Evolutionary conservation across 2,888 invertebrate genomes (phyloP).

Genomic region (Adelognathus sp.): DNA sequence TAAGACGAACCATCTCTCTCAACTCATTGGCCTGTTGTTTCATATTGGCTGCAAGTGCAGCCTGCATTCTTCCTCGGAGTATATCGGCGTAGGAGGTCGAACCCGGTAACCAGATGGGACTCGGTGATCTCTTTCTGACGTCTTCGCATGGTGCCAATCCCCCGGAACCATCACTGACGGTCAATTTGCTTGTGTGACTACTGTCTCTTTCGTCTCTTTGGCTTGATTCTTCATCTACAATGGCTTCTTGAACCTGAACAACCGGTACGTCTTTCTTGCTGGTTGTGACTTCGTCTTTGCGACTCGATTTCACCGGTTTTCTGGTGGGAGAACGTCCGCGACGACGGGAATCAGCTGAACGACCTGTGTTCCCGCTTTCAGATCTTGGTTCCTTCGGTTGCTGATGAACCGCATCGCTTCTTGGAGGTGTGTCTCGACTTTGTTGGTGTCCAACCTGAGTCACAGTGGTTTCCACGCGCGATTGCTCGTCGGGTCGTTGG

Average conservation of each 20-base stretch:
- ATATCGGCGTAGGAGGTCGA: constrained; percentile 91
- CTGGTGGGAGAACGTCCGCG: constrained; percentile 83
- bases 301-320: constrained; percentile 55
- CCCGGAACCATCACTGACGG: constrained; percentile 28
- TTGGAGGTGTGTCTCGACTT: constrained; percentile 14
- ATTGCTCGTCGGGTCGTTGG: constrained; percentile 74
- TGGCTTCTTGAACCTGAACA: constrained; percentile 61
- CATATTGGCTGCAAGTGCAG: constrained; percentile 67
- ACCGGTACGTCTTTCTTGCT: constrained; percentile 51
- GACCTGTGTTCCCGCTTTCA: constrained; percentile 29
- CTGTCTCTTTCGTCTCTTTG: constrained; percentile 30
- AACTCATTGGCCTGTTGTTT: constrained; percentile 60
- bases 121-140: constrained; percentile 84
- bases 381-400: constrained; percentile 17
- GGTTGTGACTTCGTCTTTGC: constrained; percentile 40
- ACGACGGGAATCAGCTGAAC: constrained; percentile 76
- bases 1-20: constrained; percentile 64
- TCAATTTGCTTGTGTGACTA: constrained; percentile 31
- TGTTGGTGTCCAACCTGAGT: constrained; percentile 2
- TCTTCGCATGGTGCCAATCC: constrained; percentile 70
- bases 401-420: constrained; percentile 23
- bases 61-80: constrained; percentile 83
- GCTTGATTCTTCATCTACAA: constrained; percentile 32
- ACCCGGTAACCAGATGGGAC: constrained; percentile 89
- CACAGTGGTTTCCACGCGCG: constrained; percentile 2